These are phyloP conservation scores for Leptinotarsa haldemani DNA, from an alignment of 2,888 invertebrate genomes.

Conservation along the genomic window DNA sequence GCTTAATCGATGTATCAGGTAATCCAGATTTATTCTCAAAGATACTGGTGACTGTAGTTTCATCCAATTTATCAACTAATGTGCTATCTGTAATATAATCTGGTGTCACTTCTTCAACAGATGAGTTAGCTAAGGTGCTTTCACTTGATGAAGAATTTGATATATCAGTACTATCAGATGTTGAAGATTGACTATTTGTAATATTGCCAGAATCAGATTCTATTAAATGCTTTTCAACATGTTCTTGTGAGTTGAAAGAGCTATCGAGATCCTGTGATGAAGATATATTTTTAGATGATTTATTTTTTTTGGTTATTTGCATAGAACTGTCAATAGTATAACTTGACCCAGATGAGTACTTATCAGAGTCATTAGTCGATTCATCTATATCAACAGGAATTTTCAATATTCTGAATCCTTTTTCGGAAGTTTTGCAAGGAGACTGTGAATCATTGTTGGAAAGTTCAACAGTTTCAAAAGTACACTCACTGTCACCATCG, in stretches of 20 bases:
- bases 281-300: background rate
- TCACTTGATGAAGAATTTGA: background rate
- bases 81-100: background rate
- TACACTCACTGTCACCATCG: background rate
- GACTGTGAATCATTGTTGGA: conserved; percentile 8
- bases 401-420: conserved; percentile 8
- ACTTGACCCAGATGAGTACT: conserved; percentile 1
- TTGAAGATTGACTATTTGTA: background rate
- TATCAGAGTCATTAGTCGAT: background rate
- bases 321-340: background rate
- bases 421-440: background rate
- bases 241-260: background rate
- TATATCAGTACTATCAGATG: background rate
- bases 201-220: conserved; percentile 11
- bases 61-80: background rate
- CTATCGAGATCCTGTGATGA: background rate
- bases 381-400: conserved; percentile 11
- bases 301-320: conserved; percentile 2
- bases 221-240: background rate
- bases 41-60: background rate
- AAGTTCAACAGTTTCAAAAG: background rate
- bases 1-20: background rate
- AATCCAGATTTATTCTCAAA: background rate
- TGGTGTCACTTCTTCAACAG: background rate
- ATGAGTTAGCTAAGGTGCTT: background rate